phyloP scores from a whole-genome alignment of 2,797 vertebrate species.

The Octomys mimax region DNA sequence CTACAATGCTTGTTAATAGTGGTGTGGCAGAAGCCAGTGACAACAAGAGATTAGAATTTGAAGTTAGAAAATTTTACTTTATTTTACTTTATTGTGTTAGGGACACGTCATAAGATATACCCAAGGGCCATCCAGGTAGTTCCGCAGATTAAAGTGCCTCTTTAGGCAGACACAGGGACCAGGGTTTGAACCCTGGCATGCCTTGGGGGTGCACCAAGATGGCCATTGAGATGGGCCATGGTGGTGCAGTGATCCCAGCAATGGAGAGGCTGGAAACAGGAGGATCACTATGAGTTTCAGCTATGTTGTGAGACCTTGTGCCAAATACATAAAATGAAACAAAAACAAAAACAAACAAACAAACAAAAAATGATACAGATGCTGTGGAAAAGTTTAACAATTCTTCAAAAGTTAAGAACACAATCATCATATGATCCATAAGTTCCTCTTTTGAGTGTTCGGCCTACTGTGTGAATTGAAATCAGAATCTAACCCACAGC shows the following conservation, averaged over 20 bases:
- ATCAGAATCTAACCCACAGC: not conserved
- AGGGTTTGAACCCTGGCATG: too few species aligned
- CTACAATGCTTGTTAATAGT: not conserved
- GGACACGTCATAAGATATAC: not conserved
- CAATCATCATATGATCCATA: not conserved
- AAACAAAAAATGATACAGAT: not conserved
- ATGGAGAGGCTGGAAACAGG: too few species aligned
- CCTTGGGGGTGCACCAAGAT: too few species aligned
- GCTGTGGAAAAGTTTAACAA: not conserved
- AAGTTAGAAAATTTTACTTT: conserved; percentile 6
- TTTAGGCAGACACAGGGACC: too few species aligned
- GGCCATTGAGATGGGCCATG: too few species aligned
- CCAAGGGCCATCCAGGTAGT: too few species aligned
- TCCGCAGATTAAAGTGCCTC: too few species aligned
- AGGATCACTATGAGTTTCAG: too few species aligned
- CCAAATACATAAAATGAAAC: too few species aligned
- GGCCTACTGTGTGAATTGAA: not conserved
- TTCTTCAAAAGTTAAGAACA: not conserved
- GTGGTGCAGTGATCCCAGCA: too few species aligned
- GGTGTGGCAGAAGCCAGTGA: not conserved
- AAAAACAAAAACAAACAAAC: too few species aligned
- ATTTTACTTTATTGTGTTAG: not conserved
- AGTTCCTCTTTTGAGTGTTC: not conserved
- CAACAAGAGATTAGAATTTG: not conserved
- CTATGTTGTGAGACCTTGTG: too few species aligned